Evolutionary conservation across 2,797 vertebrate genomes (phyloP).

Genomic region (Dryobates pubescens): DNA sequence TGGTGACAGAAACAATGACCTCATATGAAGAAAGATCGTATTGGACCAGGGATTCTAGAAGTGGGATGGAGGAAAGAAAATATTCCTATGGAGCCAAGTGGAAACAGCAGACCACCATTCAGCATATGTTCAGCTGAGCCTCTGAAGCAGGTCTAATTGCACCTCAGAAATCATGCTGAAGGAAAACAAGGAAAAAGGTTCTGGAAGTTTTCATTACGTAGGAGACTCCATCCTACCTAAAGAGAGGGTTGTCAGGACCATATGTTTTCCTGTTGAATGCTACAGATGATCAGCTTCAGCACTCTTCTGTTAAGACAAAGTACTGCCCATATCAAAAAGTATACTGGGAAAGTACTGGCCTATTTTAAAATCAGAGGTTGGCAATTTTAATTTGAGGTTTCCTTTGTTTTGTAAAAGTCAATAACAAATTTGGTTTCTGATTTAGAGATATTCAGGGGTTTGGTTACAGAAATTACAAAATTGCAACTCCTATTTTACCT

Average conservation of each 20-base stretch:
- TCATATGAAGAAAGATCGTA: background rate
- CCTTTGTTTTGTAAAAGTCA: background rate
- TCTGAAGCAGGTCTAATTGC: background rate
- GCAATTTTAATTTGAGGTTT: background rate
- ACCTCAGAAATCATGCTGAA: background rate
- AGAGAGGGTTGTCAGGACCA: background rate
- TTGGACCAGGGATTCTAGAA: background rate
- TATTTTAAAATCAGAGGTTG: background rate
- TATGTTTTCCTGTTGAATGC: background rate
- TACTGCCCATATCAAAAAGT: background rate
- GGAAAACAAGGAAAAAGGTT: background rate
- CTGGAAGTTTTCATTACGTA: background rate
- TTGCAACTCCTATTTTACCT: background rate
- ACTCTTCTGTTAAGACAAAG: background rate
- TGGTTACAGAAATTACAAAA: background rate
- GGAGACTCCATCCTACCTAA: background rate
- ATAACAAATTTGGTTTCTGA: background rate
- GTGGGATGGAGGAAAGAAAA: background rate
- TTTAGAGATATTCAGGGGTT: background rate
- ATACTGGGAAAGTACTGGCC: background rate
- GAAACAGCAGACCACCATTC: fast-evolving
- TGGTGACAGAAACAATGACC: background rate
- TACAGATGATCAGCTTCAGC: background rate
- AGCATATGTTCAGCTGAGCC: fast-evolving
- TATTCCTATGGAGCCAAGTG: background rate